These are phyloP conservation scores for Catharus ustulatus DNA, from an alignment of 2,797 vertebrate species.

Conservation along the genomic window DNA sequence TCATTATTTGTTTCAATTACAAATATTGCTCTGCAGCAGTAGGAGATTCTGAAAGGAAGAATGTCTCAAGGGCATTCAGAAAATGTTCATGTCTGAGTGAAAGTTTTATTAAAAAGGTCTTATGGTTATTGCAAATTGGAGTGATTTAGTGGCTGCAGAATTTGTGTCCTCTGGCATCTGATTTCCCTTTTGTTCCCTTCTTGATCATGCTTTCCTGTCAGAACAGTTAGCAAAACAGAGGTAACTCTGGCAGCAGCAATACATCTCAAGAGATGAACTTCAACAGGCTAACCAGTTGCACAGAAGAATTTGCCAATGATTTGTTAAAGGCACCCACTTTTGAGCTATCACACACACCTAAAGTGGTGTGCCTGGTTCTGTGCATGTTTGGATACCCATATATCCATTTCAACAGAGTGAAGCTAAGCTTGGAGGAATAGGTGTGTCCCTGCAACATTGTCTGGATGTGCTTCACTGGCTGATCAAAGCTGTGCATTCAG, in stretches of 20 bases:
- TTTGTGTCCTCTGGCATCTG: neutral
- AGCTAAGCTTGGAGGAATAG: neutral
- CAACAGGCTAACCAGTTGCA: neutral
- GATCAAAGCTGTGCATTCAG: neutral
- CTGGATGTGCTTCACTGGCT: neutral
- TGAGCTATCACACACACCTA: neutral
- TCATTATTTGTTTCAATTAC: slow-evolving; percentile 9
- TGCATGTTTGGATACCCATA: neutral
- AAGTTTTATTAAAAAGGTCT: neutral
- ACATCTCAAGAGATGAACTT: neutral
- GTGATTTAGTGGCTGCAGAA: neutral
- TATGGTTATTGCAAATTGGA: neutral
- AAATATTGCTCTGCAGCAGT: neutral
- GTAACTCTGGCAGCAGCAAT: neutral
- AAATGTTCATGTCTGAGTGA: neutral
- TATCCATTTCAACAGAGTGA: neutral
- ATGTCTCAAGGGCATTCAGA: neutral
- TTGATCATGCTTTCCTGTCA: neutral
- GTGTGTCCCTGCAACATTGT: neutral
- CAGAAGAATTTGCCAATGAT: neutral
- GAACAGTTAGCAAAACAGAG: neutral
- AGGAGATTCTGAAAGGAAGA: neutral
- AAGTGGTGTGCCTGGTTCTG: neutral
- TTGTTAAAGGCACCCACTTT: neutral
- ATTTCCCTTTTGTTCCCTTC: neutral